phyloP scores from a whole-genome alignment of 2,888 invertebrate species.

The Melipona beecheii region DNA sequence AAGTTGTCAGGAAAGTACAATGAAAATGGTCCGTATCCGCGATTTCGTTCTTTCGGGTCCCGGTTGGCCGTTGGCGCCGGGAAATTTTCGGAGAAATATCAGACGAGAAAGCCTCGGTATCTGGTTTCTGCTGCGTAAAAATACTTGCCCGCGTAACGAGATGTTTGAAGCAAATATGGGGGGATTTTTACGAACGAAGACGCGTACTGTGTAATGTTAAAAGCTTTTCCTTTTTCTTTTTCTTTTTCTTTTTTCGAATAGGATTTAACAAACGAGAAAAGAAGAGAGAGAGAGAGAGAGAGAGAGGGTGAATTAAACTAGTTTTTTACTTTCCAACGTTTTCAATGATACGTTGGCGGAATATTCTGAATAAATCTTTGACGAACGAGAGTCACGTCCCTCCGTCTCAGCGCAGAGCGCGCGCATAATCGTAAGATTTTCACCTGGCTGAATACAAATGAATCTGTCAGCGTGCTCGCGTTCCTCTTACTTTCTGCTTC shows the following conservation, averaged over 20 bases:
- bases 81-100: neutral
- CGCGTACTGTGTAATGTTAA: no score
- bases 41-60: neutral
- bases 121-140: no score
- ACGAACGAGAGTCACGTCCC: conserved; percentile 65
- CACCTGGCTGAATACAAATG: conserved; percentile 77
- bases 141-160: no score
- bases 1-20: neutral
- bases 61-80: neutral
- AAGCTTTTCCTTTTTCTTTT: no score
- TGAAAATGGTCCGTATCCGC: neutral
- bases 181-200: no score
- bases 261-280: no score
- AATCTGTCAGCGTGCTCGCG: conserved; percentile 71
- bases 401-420: conserved; percentile 61
- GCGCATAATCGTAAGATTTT: conserved; percentile 77
- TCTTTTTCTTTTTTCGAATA: no score
- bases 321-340: neutral
- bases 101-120: no score
- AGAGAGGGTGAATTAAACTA: neutral
- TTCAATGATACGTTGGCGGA: conserved; percentile 35
- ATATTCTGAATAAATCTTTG: conserved; percentile 72
- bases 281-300: neutral
- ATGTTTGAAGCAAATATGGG: no score
- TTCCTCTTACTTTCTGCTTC: conserved; percentile 56